Evolutionary conservation across 2,888 invertebrate genomes (phyloP), one percentile per base, ranked within the genome.

Genomic region (Diploptera punctata): DNA sequence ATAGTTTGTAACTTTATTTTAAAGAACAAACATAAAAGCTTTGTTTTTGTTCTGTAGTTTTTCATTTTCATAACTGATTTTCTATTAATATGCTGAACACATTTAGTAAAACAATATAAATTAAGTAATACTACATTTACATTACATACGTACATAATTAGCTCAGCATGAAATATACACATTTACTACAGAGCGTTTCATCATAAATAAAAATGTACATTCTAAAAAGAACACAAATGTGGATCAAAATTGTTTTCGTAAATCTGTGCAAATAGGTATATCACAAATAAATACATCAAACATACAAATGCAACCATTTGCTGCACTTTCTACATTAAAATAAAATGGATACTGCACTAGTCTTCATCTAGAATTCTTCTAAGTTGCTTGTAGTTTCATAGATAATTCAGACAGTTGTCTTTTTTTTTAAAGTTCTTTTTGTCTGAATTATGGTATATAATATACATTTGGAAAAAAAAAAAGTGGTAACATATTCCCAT

Each of bases 261-360:
- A 49, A 33, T 52, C 71, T 71, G 60, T 72, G 72, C 72, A 62
- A 72, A 68, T 68, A 68, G 38, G 49, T 70, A 73, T 73, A 73
- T 73, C 70, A 73, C 73, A 73, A 73, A 73, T 73, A 73, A 73
- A 73, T 73, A 73, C 70, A 67, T 70, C 67, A 62, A 73, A 60
- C 73, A 69, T 62, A 38, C 62, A 62, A 62, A 69, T 62, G 19
- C 62, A 62, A 62, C 43, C 43, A 62, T 33, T 21, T 19, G 24
- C 43, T 0, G 52, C 52, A 52, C 24, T 5, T 13, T 21, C 10
- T 24, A 52, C 13, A 52, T 9, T 52, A 24, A 24, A 52, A 52
- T 19, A 19, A 49, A 49, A n/a, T 49, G 18, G 49, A n/a, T 47
- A 9, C 47, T 19, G 18, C 19, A 44, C n/a, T 9, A 49, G n/a